These are phyloP conservation scores for Mesocentrotus franciscanus DNA, from an alignment of 53 echinoderm and acorn worm genomes.

Conservation along the genomic window DNA sequence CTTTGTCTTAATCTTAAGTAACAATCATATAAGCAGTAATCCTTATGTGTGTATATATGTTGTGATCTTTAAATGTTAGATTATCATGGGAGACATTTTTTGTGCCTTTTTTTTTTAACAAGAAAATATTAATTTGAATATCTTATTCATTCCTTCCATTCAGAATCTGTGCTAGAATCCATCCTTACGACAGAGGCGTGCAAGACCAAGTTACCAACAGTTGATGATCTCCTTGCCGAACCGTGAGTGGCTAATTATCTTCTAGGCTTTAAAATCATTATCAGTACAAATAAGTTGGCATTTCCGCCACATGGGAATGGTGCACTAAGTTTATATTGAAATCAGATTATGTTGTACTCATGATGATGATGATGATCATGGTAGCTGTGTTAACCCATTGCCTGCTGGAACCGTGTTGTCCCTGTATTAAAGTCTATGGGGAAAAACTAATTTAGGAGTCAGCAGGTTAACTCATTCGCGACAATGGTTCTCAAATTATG, in stretches of 20 bases:
- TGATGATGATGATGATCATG: background rate
- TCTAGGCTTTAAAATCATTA: background rate
- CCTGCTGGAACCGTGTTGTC: too few relatives aligned
- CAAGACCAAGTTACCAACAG: conserved; percentile 85
- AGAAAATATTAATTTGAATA: background rate
- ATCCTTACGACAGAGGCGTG: conserved; percentile 92
- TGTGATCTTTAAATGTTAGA: background rate
- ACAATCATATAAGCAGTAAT: background rate
- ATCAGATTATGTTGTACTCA: background rate
- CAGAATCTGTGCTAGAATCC: conserved; percentile 95
- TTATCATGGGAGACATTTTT: background rate
- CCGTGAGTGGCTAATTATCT: conserved; percentile 75
- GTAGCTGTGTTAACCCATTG: background rate
- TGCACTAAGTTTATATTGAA: background rate
- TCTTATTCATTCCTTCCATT: background rate
- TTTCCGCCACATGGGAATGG: background rate
- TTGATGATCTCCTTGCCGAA: conserved; percentile 88
- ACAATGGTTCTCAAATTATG: too few relatives aligned
- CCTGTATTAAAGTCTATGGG: too few relatives aligned
- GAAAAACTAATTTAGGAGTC: too few relatives aligned
- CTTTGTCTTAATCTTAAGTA: background rate
- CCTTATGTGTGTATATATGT: background rate
- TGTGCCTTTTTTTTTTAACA: background rate
- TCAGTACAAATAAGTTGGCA: background rate
- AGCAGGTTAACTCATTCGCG: too few relatives aligned